Conservation (phyloP, 1,140 invertebrate genomes). For the Wiebesia pumilae region DNA sequence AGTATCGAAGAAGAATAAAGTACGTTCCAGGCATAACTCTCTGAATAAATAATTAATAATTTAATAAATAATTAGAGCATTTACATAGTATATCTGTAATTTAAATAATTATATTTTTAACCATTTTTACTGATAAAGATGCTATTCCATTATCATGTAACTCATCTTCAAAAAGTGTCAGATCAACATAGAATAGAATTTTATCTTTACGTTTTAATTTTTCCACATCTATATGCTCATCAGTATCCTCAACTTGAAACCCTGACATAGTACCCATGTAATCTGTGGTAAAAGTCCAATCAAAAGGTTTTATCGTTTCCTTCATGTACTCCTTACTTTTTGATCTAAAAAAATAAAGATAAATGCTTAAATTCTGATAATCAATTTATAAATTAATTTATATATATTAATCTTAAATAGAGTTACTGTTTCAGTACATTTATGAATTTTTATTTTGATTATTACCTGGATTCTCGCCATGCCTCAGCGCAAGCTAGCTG, state of each 20-base stretch:
- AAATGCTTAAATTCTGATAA: background rate
- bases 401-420: too few relatives aligned
- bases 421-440: too few relatives aligned
- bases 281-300: conserved; percentile 98
- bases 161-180: conserved; percentile 98
- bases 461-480: conserved; percentile 89
- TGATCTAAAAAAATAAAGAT: conserved; percentile 66
- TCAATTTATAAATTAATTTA: too few relatives aligned
- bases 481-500: conserved; percentile 91
- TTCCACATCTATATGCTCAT: conserved; percentile 91
- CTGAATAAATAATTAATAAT: conserved; percentile 77
- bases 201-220: conserved; percentile 92
- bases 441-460: background rate
- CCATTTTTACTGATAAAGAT: conserved; percentile 93
- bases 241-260: conserved; percentile 78
- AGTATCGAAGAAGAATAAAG: conserved; percentile 93
- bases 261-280: conserved; percentile 90
- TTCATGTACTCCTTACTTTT: conserved; percentile 80
- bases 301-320: conserved; percentile 91
- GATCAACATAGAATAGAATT: conserved; percentile 95
- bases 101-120: conserved; percentile 75
- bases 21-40: conserved; percentile 96
- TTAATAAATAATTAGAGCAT: conserved; percentile 38
- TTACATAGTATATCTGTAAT: background rate
- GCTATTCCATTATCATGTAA: conserved; percentile 98